Base-by-base conservation (phyloP, 2,113 vertebrate genomes). In the Leptodactylus fuscus region DNA sequence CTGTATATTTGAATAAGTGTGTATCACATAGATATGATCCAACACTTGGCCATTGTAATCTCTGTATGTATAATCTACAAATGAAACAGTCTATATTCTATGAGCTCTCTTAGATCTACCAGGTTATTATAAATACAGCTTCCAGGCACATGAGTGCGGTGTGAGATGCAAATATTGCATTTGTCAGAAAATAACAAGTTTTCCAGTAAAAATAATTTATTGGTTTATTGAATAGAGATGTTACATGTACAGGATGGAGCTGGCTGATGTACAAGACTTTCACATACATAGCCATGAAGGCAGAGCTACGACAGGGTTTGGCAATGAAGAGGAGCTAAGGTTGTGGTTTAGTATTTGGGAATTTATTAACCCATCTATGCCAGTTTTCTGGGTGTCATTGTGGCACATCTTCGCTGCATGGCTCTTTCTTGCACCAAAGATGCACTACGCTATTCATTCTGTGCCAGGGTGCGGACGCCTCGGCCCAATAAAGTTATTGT, bases 121-220 rank as follows among this genome's bases (percentile, higher is more conserved):
- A 1, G 41, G n/a, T n/a, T 60, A 36, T 79, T 58, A 38, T 49
- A 78, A 55, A 78, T 27, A 75, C 27, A 6, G 24, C 41, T 41
- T 60, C 34, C 51, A 58, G 20, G 22, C 49, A n/a, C 15, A 76
- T 49, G 46, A 76, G 2, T 13, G 18, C 34, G 16, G 13, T 36
- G 20, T 38, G 34, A 78, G 32, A 78, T 22, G 49, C 49, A 78
- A 55, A 79, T 60, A 79, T 79, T 58, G 2, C 34, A 24, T 79
- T 36, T 20, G 24, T 24, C 29, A 36, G 16, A 34, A 53, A 51
- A 34, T 18, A 13, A 58, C 53, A 79, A 65, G 27, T 51, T 49
- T 29, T 22, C n/a, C 20, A 49, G 73, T 10, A 20, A 49, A 24
- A 49, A 60, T 38, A 60, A 13, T 58, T 13, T 79, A 24, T 79